These are phyloP conservation scores for Helicoverpa armigera DNA, from an alignment of 1,140 invertebrate species.

Conservation along the genomic window DNA sequence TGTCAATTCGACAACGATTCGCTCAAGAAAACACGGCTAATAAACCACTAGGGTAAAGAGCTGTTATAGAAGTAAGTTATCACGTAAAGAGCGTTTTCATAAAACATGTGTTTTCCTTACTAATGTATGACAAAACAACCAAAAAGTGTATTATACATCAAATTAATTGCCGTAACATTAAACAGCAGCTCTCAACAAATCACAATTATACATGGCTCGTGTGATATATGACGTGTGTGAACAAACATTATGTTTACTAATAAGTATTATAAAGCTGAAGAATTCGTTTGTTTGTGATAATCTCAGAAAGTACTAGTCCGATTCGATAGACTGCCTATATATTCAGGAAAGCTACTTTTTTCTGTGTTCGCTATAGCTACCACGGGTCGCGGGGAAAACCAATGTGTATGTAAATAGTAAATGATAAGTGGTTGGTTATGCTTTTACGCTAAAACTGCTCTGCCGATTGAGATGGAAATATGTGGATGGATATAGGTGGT, in stretches of 20 bases:
- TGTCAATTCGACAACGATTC: background rate
- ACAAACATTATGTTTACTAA: conserved; percentile 2
- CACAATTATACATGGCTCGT: background rate
- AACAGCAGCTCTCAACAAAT: conserved; percentile 19
- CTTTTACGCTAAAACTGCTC: background rate
- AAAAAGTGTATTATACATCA: background rate
- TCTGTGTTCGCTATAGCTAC: too few species aligned
- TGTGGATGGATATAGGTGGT: too few species aligned
- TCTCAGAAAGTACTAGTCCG: too few species aligned
- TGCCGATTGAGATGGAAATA: too few species aligned
- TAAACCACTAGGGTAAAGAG: background rate
- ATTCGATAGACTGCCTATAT: too few species aligned
- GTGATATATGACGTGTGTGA: conserved; percentile 5
- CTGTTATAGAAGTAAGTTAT: too few species aligned
- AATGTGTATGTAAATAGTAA: too few species aligned
- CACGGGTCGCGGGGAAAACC: too few species aligned
- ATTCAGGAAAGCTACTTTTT: too few species aligned
- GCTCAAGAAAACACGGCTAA: background rate
- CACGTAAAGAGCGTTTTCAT: too few species aligned
- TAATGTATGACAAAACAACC: background rate
- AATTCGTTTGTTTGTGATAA: background rate
- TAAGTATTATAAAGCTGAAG: background rate
- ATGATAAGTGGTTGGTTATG: background rate
- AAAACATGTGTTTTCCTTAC: background rate
- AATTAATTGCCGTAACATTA: background rate